Conservation (phyloP, 2,888 invertebrate genomes). For the Aphelenchoides bicaudatus region DNA sequence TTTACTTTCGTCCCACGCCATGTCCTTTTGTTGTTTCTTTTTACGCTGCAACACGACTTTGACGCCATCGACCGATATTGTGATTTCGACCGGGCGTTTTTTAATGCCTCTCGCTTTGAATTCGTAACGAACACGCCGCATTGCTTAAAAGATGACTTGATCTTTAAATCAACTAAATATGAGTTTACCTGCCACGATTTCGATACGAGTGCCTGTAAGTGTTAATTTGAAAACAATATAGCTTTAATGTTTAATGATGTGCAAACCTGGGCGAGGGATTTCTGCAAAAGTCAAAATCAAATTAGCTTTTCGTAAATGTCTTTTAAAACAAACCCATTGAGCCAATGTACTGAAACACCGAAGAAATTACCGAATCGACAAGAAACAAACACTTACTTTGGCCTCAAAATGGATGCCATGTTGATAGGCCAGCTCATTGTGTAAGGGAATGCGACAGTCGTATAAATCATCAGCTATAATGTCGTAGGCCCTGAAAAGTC, state of each 20-base stretch:
- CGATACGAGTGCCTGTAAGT: constrained; percentile 87
- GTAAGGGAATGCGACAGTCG: constrained; percentile 89
- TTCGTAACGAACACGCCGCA: constrained; percentile 95
- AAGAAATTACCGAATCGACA: neutral
- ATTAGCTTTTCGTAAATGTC: too few species aligned
- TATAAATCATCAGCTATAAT: constrained; percentile 92
- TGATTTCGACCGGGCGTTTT: constrained; percentile 91
- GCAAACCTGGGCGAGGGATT: too few species aligned
- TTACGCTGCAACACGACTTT: constrained; percentile 67
- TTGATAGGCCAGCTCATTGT: constrained; percentile 92
- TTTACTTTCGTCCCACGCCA: constrained; percentile 71
- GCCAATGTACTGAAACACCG: constrained; percentile 84
- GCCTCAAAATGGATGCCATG: constrained; percentile 94
- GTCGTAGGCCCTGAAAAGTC: constrained; percentile 78
- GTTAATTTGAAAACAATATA: too few species aligned
- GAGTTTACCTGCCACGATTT: constrained; percentile 97
- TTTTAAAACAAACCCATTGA: too few species aligned
- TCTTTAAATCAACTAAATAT: too few species aligned
- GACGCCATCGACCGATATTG: constrained; percentile 90
- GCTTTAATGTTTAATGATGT: too few species aligned
- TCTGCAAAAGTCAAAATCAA: too few species aligned
- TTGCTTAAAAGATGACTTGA: too few species aligned
- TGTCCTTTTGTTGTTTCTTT: constrained; percentile 67
- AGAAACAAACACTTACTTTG: constrained; percentile 69
- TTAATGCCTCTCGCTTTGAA: constrained; percentile 96